Base-by-base conservation (phyloP, 2,888 invertebrate genomes). In the Latrodectus hesperus region DNA sequence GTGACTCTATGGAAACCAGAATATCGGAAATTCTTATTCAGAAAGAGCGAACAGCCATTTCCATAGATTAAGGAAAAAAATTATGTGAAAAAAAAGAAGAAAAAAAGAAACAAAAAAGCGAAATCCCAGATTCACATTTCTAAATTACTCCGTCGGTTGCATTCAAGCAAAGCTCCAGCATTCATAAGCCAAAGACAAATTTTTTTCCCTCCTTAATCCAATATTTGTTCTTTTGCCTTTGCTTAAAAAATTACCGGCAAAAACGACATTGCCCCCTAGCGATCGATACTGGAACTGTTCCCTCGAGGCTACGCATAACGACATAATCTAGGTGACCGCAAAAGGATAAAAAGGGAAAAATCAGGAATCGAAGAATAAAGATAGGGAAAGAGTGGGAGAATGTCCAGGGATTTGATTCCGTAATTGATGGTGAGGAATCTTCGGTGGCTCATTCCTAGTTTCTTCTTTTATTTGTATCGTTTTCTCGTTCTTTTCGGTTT, bases 351-450 rank as follows among this genome's bases (percentile, higher is more conserved):
- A 67, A 22, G 22, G 67, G 60, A 52, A 70, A 79, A 79, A 79
- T 79, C 78, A 70, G 70, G 78, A 79, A 79, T 60, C 60, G 53
- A 75, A 75, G 53, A 64, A 75, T 65, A 77, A 17, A 22, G 22
- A 70, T 22, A 9, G 22, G 49, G 55, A 38, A 70, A 16, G 49
- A 64, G 38, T 49, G 55, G 68, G 82, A 60, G 60, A 60, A 82
- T 75, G 82, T 75, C 82, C n/a, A 53, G 82, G 75, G 82, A 82
- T 75, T 82, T 75, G 75, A 82, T 75, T 51, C 52, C 75, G 75
- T 75, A 82, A 82, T 82, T 82, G 82, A 82, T 81, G 81, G 73
- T 26, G 51, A 52, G 38, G 75, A 17, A 53, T 60, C 60, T 64
- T 22, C 72, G 9, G 38, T 38, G 4, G 38, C 38, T 38, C 55